Conservation (phyloP, 2,888 invertebrate genomes). For the Drosophila niveifrons region DNA sequence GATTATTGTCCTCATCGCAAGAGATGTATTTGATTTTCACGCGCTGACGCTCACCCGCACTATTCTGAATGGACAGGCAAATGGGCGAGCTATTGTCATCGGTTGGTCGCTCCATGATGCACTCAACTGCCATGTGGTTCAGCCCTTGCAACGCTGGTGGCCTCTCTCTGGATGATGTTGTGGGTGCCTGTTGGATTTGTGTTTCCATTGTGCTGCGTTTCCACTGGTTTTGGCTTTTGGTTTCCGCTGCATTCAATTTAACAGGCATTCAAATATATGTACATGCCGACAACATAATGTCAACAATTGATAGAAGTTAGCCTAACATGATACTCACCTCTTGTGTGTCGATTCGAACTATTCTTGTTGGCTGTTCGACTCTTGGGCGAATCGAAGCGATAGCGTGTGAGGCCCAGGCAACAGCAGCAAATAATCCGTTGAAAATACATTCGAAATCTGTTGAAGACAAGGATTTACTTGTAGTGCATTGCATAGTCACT, state of each 20-base stretch:
- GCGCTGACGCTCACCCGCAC: constrained; percentile 65
- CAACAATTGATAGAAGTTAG: not conserved
- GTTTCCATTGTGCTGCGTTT: constrained; percentile 85
- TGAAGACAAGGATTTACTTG: not conserved
- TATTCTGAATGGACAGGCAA: constrained; percentile 74
- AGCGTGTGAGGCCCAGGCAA: constrained; percentile 81
- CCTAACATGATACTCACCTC: constrained; percentile 54
- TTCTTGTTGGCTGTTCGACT: constrained; percentile 67
- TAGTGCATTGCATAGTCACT: too few relatives aligned
- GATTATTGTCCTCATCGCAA: constrained; percentile 83
- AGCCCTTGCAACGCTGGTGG: constrained; percentile 27
- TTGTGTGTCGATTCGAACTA: constrained; percentile 66
- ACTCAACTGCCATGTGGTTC: constrained; percentile 59
- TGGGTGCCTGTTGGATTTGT: constrained; percentile 79
- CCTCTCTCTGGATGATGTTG: constrained; percentile 47
- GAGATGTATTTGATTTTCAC: constrained; percentile 81
- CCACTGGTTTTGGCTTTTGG: constrained; percentile 78
- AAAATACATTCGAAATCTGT: constrained; percentile 90
- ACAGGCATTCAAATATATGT: not conserved
- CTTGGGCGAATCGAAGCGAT: constrained; percentile 74
- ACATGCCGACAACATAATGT: not conserved
- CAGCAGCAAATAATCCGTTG: constrained; percentile 89
- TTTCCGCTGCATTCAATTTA: constrained; percentile 64
- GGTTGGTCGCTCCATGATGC: constrained; percentile 60
- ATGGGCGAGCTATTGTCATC: constrained; percentile 70